Conservation (phyloP, 35 echinoderm and acorn worm species). For the Apostichopus parvimensis region DNA sequence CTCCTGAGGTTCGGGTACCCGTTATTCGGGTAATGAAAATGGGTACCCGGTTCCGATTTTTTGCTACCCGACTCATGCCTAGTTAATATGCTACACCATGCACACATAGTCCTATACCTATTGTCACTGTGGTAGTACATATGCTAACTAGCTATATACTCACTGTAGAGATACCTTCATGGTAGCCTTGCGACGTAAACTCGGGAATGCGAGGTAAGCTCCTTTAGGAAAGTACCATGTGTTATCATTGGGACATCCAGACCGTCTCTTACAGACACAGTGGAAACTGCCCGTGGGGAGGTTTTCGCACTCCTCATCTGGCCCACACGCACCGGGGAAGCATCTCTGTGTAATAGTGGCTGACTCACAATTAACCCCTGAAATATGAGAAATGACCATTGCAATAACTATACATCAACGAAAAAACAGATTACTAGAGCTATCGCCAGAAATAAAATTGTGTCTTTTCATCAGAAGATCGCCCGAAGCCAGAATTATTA, state of each 20-base stretch:
- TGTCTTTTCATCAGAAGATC: no score
- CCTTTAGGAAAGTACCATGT: constrained; percentile 75
- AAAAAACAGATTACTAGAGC: no score
- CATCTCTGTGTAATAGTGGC: constrained; percentile 40
- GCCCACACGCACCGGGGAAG: constrained; percentile 76
- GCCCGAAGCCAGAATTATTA: no score
- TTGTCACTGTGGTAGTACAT: not conserved
- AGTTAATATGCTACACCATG: no score
- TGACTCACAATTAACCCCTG: constrained; percentile 78
- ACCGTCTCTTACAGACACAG: constrained; percentile 61
- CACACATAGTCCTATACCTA: not conserved
- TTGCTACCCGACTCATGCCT: no score
- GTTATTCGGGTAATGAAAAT: no score
- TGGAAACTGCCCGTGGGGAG: constrained; percentile 60
- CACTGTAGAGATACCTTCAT: constrained; percentile 89
- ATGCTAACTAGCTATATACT: constrained; percentile 19
- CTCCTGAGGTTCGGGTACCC: no score
- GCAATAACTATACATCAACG: no score
- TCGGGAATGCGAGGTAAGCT: constrained; percentile 86
- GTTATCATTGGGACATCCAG: constrained; percentile 62
- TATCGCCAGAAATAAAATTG: no score
- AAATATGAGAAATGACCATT: not conserved
- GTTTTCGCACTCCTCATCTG: constrained; percentile 65
- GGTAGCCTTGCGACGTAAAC: constrained; percentile 59
- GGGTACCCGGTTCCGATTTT: no score